Percentiles rank a stretch among this genome's conserved stretches.
These are phyloP conservation scores for Phoeniculus purpureus DNA, from an alignment of 2,797 vertebrate genomes.

Conservation along the genomic window DNA sequence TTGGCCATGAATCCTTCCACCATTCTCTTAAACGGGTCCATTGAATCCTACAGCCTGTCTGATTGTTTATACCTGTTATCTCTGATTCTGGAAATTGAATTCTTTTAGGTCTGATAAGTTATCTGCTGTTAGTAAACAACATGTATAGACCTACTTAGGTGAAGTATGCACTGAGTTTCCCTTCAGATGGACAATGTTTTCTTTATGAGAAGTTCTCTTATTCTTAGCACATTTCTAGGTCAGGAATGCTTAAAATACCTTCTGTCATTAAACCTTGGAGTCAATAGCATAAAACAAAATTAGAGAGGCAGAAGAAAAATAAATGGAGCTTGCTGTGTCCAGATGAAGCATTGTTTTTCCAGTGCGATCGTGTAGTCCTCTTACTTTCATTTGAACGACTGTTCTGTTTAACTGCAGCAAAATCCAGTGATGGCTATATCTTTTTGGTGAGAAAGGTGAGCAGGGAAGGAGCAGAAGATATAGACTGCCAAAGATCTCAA, in stretches of 20 bases:
- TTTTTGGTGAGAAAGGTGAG: neutral
- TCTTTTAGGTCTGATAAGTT: neutral
- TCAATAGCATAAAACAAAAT: slow-evolving; percentile 60
- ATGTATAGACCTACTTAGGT: neutral
- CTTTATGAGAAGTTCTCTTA: slow-evolving; percentile 36
- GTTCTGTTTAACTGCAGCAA: slow-evolving; percentile 40
- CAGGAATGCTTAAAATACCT: slow-evolving; percentile 62
- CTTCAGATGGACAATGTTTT: slow-evolving; percentile 47
- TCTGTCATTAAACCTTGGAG: slow-evolving; percentile 38
- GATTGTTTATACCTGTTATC: neutral
- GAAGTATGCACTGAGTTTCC: neutral
- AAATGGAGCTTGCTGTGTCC: slow-evolving; percentile 44
- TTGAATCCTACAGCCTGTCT: neutral
- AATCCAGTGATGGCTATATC: neutral
- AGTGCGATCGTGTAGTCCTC: neutral
- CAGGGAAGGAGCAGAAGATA: neutral
- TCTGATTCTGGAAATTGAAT: neutral
- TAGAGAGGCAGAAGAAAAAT: slow-evolving; percentile 47
- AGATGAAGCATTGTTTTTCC: slow-evolving; percentile 43
- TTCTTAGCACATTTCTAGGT: slow-evolving; percentile 57
- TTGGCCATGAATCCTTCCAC: neutral
- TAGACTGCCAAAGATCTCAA: neutral
- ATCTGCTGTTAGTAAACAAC: neutral
- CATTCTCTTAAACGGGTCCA: neutral
- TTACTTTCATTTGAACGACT: neutral